Conservation (phyloP, 2,888 invertebrate genomes). For the Acanthoscelides obtectus region DNA sequence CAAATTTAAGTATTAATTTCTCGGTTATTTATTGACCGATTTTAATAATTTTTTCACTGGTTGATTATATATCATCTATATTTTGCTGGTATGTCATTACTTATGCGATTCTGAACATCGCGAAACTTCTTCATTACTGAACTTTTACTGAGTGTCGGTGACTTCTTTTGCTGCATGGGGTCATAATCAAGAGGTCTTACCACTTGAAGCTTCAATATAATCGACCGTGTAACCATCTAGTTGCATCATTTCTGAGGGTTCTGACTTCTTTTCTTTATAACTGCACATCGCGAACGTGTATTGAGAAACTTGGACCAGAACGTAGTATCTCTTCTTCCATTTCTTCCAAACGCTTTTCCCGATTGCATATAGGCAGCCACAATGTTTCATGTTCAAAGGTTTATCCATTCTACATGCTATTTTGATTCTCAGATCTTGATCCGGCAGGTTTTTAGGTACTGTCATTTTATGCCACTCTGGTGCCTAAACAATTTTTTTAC, state of each 20-base stretch:
- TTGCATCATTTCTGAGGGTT: constrained; percentile 99
- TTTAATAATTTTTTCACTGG: too few species aligned
- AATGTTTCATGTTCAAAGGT: constrained; percentile 98
- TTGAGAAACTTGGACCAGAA: constrained; percentile 97
- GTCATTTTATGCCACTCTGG: constrained; percentile 99
- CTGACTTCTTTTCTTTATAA: constrained; percentile 98
- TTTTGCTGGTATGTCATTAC: too few species aligned
- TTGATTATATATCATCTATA: too few species aligned
- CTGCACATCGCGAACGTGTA: constrained; percentile 99
- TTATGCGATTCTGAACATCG: too few species aligned
- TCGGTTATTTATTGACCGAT: too few species aligned
- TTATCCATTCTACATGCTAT: constrained; percentile 98
- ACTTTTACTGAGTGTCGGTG: not conserved
- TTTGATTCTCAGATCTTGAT: constrained; percentile 94
- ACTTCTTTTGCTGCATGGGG: not conserved
- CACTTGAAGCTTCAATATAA: constrained; percentile 94
- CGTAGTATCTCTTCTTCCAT: constrained; percentile 98
- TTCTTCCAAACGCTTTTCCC: constrained; percentile 99
- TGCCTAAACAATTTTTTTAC: constrained; percentile 50
- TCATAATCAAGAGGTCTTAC: constrained; percentile 48
- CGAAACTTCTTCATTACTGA: too few species aligned
- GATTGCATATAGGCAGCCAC: constrained; percentile 86
- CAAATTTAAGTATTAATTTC: too few species aligned
- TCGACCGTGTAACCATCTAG: constrained; percentile 99
- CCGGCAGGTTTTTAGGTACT: constrained; percentile 89